Evolutionary conservation across 2,113 vertebrate genomes (phyloP), one percentile per base, ranked within the genome.

Genomic region (Regulus satrapa): DNA sequence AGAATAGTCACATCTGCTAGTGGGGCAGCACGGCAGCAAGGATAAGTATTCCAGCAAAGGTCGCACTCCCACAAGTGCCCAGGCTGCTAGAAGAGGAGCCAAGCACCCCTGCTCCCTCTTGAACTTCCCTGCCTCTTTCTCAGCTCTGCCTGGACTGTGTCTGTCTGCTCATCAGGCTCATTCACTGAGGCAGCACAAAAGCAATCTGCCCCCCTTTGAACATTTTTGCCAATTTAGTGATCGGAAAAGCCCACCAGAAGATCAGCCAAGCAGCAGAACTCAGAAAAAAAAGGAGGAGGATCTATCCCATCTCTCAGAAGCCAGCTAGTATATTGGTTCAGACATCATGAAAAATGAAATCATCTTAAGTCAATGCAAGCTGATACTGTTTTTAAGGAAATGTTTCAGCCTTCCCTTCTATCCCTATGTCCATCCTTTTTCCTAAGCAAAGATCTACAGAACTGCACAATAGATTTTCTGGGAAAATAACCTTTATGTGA

Each of bases 81-180:
- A 19, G 11, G 32, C 15, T 69, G 19, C 32, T 38, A 17, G 28
- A 69, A 38, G 55, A 43, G 18, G 16, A 29, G 52, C 1, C 1
- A 49, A 19, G 12, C 0, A 1, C 6, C 8, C 0, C 0, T 3
- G 3, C 12, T 26, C 4, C 17, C 12, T 5, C 34, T 21, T 54
- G 67, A 3, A 18, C 31, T 40, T 40, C 28, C 17, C 11, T 14
- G 3, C 7, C 9, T 24, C 13, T 79, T 83, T 20, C n/a, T 56
- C 76, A 36, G 14, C 54, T 26, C 48, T 51, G 19, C 31, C 49
- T 26, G 45, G 8, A 19, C 36, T 34, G 17, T 11, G 43, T 10
- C 59, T 59, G 3, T n/a, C 36, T 78, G 20, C 61, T 69, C 56
- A 16, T 8, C 36, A 13, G 29, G 43, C 20, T 51, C 40, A 8